phyloP scores from a whole-genome alignment of 2,797 vertebrate genomes.

The Alosa sapidissima region DNA sequence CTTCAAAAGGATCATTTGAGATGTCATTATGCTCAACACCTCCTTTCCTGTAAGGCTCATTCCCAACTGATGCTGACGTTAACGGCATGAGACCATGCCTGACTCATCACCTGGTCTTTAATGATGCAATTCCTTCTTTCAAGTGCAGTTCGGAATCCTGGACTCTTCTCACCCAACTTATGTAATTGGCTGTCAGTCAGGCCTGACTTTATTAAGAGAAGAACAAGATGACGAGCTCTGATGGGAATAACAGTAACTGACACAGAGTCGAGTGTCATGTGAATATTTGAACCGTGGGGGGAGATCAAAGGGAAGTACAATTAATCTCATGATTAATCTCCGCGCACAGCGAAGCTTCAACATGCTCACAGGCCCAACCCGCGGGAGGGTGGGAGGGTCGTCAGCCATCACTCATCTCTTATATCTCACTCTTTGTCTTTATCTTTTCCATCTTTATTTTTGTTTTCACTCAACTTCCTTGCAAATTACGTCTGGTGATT shows the following conservation, averaged over 20 bases:
- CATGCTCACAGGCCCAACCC: not conserved
- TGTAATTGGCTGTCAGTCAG: constrained; percentile 5
- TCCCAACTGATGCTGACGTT: not conserved
- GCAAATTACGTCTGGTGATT: not conserved
- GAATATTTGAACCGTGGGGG: not conserved
- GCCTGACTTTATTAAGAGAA: constrained; percentile 1
- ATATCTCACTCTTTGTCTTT: not conserved
- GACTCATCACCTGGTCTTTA: not conserved
- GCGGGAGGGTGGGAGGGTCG: not conserved
- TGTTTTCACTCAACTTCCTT: not conserved
- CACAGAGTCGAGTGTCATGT: not conserved
- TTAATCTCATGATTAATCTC: not conserved
- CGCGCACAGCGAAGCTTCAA: not conserved
- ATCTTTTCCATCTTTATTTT: not conserved
- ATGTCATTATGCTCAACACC: constrained; percentile 12
- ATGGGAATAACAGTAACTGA: not conserved
- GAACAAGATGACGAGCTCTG: constrained; percentile 10
- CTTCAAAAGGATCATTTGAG: constrained; percentile 9
- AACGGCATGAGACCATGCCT: not conserved
- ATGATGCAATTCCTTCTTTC: constrained; percentile 15
- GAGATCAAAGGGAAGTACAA: not conserved
- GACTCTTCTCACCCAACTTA: not conserved
- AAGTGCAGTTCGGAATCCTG: not conserved
- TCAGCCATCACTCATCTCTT: not conserved
- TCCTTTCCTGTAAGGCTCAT: not conserved